Evolutionary conservation across 2,888 invertebrate species (phyloP).

Genomic region (Brachylomia viminalis): DNA sequence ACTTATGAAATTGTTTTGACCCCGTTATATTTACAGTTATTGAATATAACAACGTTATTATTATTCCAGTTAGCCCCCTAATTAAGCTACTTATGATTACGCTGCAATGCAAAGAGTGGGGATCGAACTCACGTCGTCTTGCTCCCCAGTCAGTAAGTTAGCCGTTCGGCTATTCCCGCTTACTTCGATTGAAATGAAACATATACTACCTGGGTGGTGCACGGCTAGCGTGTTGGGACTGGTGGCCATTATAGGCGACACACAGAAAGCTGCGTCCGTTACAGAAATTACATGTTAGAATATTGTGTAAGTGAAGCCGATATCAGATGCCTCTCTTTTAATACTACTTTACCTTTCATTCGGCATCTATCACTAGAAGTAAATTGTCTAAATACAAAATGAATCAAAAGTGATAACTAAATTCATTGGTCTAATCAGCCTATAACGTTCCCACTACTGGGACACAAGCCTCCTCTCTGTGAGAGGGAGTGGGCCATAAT

Average conservation of each 20-base stretch:
- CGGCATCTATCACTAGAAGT: neutral
- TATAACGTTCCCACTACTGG: too few species aligned
- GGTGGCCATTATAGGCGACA: slow-evolving; percentile 92
- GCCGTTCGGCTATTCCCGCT: neutral
- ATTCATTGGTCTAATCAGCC: neutral
- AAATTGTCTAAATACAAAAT: neutral
- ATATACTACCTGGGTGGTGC: slow-evolving; percentile 91
- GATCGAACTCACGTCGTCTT: slow-evolving; percentile 31
- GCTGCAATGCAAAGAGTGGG: slow-evolving; percentile 14
- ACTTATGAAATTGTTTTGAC: too few species aligned
- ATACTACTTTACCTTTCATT: neutral
- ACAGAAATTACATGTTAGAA: slow-evolving; percentile 49
- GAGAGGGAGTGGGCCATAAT: too few species aligned
- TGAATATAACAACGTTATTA: too few species aligned
- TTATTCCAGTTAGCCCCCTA: too few species aligned
- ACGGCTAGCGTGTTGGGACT: slow-evolving; percentile 92
- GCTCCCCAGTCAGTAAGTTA: neutral
- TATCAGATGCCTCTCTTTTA: neutral
- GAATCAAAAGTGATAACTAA: neutral
- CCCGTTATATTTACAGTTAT: too few species aligned
- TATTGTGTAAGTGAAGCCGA: neutral
- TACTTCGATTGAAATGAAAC: slow-evolving; percentile 39
- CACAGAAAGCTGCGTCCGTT: slow-evolving; percentile 93
- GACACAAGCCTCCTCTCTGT: too few species aligned
- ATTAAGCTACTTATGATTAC: neutral